A percentile compares a stretch with the other conserved stretches of the same genome.
Conservation (phyloP, 2,797 vertebrate genomes). For the Notolabrus celidotus region DNA sequence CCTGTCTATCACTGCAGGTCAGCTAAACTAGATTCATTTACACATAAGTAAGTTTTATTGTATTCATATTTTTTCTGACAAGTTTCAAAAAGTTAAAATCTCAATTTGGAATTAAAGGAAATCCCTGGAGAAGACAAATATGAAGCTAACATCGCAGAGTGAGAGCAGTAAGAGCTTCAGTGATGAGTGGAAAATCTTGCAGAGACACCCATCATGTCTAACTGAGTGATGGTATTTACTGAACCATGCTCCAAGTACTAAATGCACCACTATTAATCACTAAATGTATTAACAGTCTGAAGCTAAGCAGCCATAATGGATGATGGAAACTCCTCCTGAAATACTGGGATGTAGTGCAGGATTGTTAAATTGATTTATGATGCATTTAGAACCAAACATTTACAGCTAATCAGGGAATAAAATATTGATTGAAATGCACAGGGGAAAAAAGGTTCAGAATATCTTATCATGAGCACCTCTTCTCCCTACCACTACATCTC, state of each 20-base stretch:
- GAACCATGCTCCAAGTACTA: not conserved
- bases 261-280: slow-evolving; percentile 35
- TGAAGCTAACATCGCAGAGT: not conserved
- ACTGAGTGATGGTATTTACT: slow-evolving; percentile 5
- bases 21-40: no score
- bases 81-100: no score
- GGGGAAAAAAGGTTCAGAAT: not conserved
- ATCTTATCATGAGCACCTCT: no score
- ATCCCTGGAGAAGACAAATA: slow-evolving; percentile 3
- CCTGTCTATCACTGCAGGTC: no score
- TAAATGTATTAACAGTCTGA: slow-evolving; percentile 4
- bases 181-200: not conserved
- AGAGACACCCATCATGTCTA: not conserved
- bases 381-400: not conserved
- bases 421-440: not conserved
- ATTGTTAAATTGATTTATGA: slow-evolving; percentile 8
- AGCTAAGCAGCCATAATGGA: slow-evolving; percentile 9
- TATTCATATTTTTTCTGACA: not conserved
- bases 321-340: not conserved
- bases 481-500: slow-evolving; percentile 11
- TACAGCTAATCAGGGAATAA: not conserved
- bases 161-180: not conserved
- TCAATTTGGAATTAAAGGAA: not conserved
- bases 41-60: no score
- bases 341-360: not conserved